These are phyloP conservation scores for Nothura maculosa DNA, from an alignment of 2,797 vertebrate species.

Conservation along the genomic window DNA sequence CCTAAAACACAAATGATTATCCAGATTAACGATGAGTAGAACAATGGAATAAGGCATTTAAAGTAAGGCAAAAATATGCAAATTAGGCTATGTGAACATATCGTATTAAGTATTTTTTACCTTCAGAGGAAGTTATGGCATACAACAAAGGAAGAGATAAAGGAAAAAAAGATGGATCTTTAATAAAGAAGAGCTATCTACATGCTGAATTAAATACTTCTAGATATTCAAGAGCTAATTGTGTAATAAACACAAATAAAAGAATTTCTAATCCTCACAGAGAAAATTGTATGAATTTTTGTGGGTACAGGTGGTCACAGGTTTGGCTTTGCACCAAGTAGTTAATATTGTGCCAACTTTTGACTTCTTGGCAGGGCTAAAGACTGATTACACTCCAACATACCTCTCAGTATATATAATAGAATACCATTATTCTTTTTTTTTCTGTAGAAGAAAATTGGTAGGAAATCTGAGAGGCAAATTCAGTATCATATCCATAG, in stretches of 20 bases:
- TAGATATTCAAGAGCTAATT: not conserved
- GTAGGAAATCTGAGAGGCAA: not conserved
- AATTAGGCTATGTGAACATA: not conserved
- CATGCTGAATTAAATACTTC: not conserved
- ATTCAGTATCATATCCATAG: not conserved
- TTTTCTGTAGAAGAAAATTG: not conserved
- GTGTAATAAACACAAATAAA: not conserved
- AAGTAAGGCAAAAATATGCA: not conserved
- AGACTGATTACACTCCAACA: not conserved
- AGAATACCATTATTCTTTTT: not conserved
- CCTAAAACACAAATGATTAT: not conserved
- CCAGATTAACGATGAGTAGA: not conserved
- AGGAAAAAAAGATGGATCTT: not conserved
- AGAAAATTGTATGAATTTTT: not conserved
- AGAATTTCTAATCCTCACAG: not conserved
- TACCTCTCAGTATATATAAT: not conserved
- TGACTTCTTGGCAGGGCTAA: not conserved
- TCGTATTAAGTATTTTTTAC: not conserved
- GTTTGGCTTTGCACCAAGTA: not conserved
- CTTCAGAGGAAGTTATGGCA: not conserved
- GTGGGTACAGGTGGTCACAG: fast-evolving
- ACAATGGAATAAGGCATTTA: not conserved
- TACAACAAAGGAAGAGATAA: not conserved
- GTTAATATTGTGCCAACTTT: not conserved
- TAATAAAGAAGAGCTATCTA: not conserved